phyloP scores from a whole-genome alignment of 2,113 vertebrate species.

The Gnathonemus longibarbis region DNA sequence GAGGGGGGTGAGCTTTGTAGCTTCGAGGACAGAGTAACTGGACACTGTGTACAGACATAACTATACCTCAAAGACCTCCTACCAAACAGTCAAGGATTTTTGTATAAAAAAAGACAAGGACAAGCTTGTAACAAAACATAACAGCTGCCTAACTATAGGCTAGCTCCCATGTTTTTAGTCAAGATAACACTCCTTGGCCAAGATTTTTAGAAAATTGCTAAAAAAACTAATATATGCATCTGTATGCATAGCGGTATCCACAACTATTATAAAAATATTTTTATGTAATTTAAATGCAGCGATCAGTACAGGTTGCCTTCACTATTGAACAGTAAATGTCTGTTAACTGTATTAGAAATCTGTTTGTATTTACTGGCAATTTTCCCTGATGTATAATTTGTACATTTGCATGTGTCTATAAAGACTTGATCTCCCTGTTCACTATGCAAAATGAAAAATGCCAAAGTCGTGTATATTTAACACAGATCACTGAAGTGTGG shows the following conservation, averaged over 20 bases:
- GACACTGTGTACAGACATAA: constrained; percentile 53
- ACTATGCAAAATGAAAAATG: not conserved
- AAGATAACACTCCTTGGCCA: not conserved
- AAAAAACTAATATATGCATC: not conserved
- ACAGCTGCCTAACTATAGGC: constrained; percentile 14
- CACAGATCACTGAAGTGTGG: not conserved
- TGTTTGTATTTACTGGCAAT: not conserved
- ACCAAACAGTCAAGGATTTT: constrained; percentile 47
- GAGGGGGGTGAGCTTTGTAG: constrained; percentile 19
- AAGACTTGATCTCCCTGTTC: not conserved
- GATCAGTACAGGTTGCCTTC: not conserved
- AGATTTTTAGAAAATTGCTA: not conserved
- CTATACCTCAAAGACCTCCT: constrained; percentile 42
- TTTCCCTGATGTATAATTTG: not conserved
- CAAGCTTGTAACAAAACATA: constrained; percentile 27
- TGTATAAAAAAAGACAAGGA: constrained; percentile 35
- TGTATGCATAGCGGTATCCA: not conserved
- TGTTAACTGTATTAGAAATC: not conserved
- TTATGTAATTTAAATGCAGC: not conserved
- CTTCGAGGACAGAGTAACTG: constrained; percentile 45
- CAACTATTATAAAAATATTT: not conserved
- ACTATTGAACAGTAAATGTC: not conserved
- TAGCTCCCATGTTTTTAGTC: not conserved
- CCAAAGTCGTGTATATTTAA: not conserved
- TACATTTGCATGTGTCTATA: not conserved